Evolutionary conservation across 2,888 invertebrate species (phyloP).

Genomic region (Polydrusus cervinus): DNA sequence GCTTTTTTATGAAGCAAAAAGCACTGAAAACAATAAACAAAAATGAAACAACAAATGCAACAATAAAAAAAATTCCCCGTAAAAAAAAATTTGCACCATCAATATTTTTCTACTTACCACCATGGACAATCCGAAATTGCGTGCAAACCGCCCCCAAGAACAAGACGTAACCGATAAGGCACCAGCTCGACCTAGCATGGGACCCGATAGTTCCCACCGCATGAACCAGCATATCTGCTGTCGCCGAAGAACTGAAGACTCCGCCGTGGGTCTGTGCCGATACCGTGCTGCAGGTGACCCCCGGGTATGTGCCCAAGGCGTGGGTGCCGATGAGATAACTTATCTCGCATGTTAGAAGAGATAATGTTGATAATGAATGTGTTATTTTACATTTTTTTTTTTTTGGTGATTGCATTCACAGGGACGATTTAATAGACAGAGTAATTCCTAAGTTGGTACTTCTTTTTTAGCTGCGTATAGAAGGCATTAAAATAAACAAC

Average conservation of each 20-base stretch:
- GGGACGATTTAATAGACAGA: no score
- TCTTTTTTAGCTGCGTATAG: no score
- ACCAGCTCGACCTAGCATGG: constrained; percentile 33
- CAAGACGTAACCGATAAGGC: constrained; percentile 38
- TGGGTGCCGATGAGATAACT: constrained; percentile 38
- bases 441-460: no score
- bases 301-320: constrained; percentile 45
- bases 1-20: no score
- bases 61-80: background rate
- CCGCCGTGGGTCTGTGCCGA: constrained; percentile 6
- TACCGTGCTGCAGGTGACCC: constrained; percentile 40
- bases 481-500: no score
- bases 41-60: no score
- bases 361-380: constrained; percentile 26
- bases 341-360: constrained; percentile 10
- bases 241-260: constrained; percentile 45
- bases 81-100: background rate
- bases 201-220: constrained; percentile 27
- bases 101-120: constrained; percentile 34
- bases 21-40: no score
- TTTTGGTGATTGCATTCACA: no score
- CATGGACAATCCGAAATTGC: constrained; percentile 24
- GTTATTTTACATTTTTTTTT: background rate
- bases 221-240: constrained; percentile 37
- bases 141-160: constrained; percentile 39